Base-by-base conservation (phyloP, 2,888 invertebrate genomes). In the Gastrophysa polygoni region DNA sequence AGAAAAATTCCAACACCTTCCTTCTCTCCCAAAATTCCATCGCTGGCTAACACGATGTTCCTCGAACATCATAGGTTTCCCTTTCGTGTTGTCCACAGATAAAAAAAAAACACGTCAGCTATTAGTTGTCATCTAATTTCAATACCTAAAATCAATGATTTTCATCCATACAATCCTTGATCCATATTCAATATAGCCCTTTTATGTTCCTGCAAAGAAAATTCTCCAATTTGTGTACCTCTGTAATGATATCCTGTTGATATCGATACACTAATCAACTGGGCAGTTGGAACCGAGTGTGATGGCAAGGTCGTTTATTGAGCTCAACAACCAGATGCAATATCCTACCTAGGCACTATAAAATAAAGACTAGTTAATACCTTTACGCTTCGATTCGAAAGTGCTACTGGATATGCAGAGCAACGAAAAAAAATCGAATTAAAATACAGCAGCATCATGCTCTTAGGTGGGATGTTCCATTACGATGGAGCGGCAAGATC, bases 351-450 rank as follows among this genome's bases (percentile, higher is more conserved):
- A 60, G 60, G 55, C 57, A 58, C 16, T 68, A 72, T 66, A 68
- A 67, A 69, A 57, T 57, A 69, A 75, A 71, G 71, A 76, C 76
- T 75, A n/a, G n/a, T n/a, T n/a, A 75, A 78, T 77, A 77, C 72
- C 76, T 77, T 76, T 73, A 78, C 77, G 78, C 72, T 78, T 78
- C 77, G 75, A 77, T 78, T 75, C 73, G 76, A 79, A 77, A 77
- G 75, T 77, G 79, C 79, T 79, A 79, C 79, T 77, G 78, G 77
- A 74, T 77, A 78, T 72, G 63, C 54, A 67, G 66, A 67, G 64
- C 62, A 18, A 52, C 17, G 61, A 43, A 52, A 77, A 78, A 78
- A 78, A 76, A 77, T 79, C 78, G 75, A 78, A 79, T 79, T 79
- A 79, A 79, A 79, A 79, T 79, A 75, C 73, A 75, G 75, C 76